These are phyloP conservation scores for Clarias laeviceps DNA, from an alignment of 2,797 vertebrate species.

Conservation along the genomic window DNA sequence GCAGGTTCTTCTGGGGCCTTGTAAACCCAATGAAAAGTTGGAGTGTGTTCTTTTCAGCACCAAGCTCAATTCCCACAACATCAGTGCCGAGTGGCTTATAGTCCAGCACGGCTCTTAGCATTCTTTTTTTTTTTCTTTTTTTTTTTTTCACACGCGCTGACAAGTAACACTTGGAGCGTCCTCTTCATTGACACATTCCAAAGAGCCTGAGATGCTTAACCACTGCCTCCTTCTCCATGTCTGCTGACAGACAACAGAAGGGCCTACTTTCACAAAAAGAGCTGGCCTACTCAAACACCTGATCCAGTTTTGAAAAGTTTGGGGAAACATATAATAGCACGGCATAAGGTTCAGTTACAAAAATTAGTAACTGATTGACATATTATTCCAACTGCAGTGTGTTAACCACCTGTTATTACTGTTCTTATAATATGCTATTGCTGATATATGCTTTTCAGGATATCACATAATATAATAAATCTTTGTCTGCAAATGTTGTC, in stretches of 20 bases:
- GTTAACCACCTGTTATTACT: constrained; percentile 15
- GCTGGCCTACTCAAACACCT: constrained; percentile 20
- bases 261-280: constrained; percentile 58
- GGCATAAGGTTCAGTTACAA: background rate
- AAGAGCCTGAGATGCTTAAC: constrained; percentile 64
- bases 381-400: background rate
- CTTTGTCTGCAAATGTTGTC: background rate
- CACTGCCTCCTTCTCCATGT: constrained; percentile 46
- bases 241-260: constrained; percentile 75
- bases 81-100: constrained; percentile 45
- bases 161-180: constrained; percentile 75
- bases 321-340: background rate
- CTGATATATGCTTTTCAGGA: background rate
- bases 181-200: constrained; percentile 80
- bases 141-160: constrained; percentile 73
- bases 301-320: constrained; percentile 34
- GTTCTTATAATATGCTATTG: background rate
- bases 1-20: constrained; percentile 62
- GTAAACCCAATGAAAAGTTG: constrained; percentile 81
- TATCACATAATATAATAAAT: background rate
- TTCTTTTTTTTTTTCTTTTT: constrained; percentile 67
- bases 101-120: constrained; percentile 67
- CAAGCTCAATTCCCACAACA: constrained; percentile 61
- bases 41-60: constrained; percentile 84
- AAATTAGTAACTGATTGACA: background rate